Conservation (phyloP, 2,113 vertebrate species). For the Ctenodactylus gundi region DNA sequence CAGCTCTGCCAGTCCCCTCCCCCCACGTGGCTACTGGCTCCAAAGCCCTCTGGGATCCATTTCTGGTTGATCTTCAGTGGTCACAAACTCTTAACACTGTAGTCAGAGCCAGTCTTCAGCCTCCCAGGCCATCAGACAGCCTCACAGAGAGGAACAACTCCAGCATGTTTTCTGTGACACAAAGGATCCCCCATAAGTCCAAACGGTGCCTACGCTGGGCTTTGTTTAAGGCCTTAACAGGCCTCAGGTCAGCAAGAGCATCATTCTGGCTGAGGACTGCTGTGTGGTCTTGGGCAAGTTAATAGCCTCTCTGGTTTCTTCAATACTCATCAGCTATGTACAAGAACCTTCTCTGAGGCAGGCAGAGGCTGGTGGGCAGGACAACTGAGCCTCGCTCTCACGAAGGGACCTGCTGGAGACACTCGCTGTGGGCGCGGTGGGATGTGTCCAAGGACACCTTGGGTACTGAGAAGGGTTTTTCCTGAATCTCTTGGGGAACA, state of each 20-base stretch:
- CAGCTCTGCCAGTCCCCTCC: background rate
- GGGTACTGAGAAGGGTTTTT: background rate
- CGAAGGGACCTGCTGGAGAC: background rate
- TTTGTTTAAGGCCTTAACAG: background rate
- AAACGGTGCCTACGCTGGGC: background rate
- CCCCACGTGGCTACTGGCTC: background rate
- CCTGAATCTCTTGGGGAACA: background rate
- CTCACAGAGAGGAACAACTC: background rate
- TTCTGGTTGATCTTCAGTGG: background rate
- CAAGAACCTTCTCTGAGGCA: background rate
- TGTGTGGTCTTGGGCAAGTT: background rate
- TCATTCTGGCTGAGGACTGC: background rate
- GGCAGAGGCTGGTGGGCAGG: background rate
- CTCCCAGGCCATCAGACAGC: background rate
- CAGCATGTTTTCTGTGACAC: background rate
- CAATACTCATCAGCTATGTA: fast-evolving
- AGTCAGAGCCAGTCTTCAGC: background rate
- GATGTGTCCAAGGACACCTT: too few relatives aligned
- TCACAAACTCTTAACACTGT: background rate
- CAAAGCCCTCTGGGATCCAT: background rate
- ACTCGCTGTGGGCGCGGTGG: too few relatives aligned
- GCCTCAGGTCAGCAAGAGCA: background rate
- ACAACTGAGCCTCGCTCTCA: background rate
- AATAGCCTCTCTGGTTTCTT: background rate
- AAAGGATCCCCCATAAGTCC: background rate